Evolutionary conservation across 2,113 vertebrate species (phyloP).

Genomic region (Ammodytes dubius): DNA sequence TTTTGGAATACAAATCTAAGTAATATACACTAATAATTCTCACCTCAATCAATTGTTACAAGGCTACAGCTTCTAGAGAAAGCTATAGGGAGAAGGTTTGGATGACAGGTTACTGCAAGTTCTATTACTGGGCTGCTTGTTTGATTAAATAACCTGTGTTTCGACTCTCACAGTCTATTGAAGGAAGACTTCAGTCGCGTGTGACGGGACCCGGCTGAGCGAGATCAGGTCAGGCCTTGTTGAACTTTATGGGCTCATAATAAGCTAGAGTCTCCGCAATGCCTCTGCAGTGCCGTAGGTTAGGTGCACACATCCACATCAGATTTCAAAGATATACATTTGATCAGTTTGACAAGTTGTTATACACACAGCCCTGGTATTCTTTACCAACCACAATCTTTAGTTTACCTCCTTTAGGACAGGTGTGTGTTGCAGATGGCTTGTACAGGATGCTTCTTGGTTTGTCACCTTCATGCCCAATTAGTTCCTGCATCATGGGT

Average conservation of each 20-base stretch:
- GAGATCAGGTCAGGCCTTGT: slow-evolving; percentile 23
- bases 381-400: slow-evolving; percentile 30
- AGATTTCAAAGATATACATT: not conserved
- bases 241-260: slow-evolving; percentile 17
- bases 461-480: slow-evolving; percentile 80
- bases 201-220: not conserved
- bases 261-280: slow-evolving; percentile 3
- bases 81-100: slow-evolving; percentile 12
- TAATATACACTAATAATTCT: slow-evolving; percentile 59
- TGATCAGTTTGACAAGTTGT: slow-evolving; percentile 25
- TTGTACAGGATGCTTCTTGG: slow-evolving; percentile 69
- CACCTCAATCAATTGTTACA: slow-evolving; percentile 53
- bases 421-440: slow-evolving; percentile 70
- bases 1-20: slow-evolving; percentile 60
- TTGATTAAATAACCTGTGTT: slow-evolving; percentile 70
- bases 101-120: slow-evolving; percentile 25
- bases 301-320: not conserved
- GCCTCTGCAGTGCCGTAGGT: not conserved
- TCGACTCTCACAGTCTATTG: slow-evolving; percentile 49
- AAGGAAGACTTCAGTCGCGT: slow-evolving; percentile 29
- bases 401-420: slow-evolving; percentile 64
- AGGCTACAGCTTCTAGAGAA: slow-evolving; percentile 26
- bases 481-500: slow-evolving; percentile 67
- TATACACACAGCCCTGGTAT: not conserved
- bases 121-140: slow-evolving; percentile 53